phyloP scores from a whole-genome alignment of 23 tunicate genomes.

The Pegea sp. region DNA sequence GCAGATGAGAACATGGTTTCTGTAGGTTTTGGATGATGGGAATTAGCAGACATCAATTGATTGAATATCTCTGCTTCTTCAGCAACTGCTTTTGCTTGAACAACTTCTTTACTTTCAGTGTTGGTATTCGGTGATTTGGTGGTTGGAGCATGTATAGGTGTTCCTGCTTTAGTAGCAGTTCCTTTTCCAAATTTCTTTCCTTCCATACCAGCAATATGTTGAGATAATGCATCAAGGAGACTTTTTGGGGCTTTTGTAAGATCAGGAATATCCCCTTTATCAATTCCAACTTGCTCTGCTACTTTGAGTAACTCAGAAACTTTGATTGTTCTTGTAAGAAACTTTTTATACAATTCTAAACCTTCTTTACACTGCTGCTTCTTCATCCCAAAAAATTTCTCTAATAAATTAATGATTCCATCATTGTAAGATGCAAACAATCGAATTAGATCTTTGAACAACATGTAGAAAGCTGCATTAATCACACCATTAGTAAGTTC shows the following conservation, averaged over 20 bases:
- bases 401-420: conserved; percentile 75
- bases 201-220: conserved; percentile 66
- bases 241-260: conserved; percentile 94
- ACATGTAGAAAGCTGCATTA: conserved; percentile 74
- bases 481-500: conserved; percentile 83
- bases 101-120: neutral
- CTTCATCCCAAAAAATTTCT: conserved; percentile 97
- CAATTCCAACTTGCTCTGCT: conserved; percentile 97
- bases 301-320: conserved; percentile 88
- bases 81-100: neutral
- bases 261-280: conserved; percentile 99
- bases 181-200: conserved; percentile 42
- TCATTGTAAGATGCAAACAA: conserved; percentile 98
- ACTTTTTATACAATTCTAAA: conserved; percentile 83
- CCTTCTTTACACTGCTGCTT: conserved; percentile 83
- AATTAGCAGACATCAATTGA: neutral
- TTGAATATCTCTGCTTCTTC: neutral
- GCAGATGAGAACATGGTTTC: too few relatives aligned
- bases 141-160: neutral
- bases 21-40: neutral
- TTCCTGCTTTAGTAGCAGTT: neutral
- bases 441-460: conserved; percentile 90
- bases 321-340: conserved; percentile 73
- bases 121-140: neutral
- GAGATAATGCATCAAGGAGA: conserved; percentile 83